Evolutionary conservation across 1,140 invertebrate genomes (phyloP).

Genomic region (Atopsyche davidsoni): DNA sequence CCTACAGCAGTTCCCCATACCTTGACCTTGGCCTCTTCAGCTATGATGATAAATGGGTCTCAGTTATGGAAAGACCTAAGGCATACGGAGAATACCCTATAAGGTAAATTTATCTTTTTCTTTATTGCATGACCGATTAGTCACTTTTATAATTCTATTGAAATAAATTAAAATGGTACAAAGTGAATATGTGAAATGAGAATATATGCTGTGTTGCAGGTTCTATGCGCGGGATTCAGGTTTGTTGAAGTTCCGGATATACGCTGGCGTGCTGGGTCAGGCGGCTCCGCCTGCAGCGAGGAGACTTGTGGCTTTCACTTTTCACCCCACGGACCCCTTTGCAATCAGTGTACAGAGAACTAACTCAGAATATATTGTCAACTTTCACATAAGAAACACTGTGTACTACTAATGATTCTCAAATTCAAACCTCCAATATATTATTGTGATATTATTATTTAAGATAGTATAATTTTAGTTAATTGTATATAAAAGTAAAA

Average conservation of each 20-base stretch:
- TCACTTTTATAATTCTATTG: neutral
- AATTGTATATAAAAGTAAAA: too few species aligned
- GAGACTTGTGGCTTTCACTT: conserved; percentile 93
- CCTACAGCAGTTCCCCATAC: conserved; percentile 88
- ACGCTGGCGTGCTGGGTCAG: conserved; percentile 66
- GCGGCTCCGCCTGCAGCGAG: conserved; percentile 55
- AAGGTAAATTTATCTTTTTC: conserved; percentile 50
- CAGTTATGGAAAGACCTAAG: conserved; percentile 91
- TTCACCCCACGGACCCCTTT: conserved; percentile 94
- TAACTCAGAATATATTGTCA: conserved; percentile 93
- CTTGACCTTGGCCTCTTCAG: conserved; percentile 88
- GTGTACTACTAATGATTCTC: conserved; percentile 19
- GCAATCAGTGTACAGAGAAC: conserved; percentile 92
- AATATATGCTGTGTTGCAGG: conserved; percentile 47
- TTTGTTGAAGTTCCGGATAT: conserved; percentile 81
- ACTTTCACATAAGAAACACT: conserved; percentile 76
- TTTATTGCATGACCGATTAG: conserved; percentile 3
- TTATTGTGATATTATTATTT: conserved; percentile 14
- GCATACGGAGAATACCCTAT: conserved; percentile 91
- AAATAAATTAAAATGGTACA: too few species aligned
- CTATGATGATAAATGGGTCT: conserved; percentile 96
- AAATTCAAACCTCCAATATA: conserved; percentile 1
- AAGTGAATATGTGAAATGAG: too few species aligned
- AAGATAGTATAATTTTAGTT: conserved; percentile 7
- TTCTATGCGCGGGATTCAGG: conserved; percentile 89